Conservation (phyloP, 2,797 vertebrate species). For the Lacerta agilis region DNA sequence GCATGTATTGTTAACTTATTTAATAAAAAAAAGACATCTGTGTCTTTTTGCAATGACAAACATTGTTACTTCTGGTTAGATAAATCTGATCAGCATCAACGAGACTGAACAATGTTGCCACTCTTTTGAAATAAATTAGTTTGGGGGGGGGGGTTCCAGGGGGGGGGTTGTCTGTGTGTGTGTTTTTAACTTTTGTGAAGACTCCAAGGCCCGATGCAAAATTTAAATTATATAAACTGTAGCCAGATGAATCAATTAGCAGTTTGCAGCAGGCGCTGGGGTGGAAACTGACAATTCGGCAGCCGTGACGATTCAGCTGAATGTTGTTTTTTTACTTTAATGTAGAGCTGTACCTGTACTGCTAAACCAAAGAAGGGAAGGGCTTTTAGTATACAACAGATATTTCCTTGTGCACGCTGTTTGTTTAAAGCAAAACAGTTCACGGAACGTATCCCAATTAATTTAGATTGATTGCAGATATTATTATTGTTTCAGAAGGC, state of each 20-base stretch:
- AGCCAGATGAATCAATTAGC: slow-evolving; percentile 62
- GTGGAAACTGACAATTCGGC: rapidly evolving
- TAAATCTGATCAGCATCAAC: slow-evolving; percentile 74
- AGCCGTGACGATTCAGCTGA: neutral
- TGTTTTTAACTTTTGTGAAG: slow-evolving; percentile 47
- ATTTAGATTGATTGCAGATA: neutral
- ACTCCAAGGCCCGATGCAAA: slow-evolving; percentile 64
- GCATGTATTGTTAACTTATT: slow-evolving; percentile 68
- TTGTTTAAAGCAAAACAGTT: neutral
- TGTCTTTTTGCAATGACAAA: slow-evolving; percentile 78
- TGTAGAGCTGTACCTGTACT: neutral
- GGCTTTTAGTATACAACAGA: neutral
- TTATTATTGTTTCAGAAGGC: neutral
- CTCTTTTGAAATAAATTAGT: slow-evolving; percentile 51
- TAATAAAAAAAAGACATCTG: slow-evolving; percentile 69
- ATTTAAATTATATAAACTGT: slow-evolving; percentile 57
- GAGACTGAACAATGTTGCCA: slow-evolving; percentile 69
- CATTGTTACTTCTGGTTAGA: slow-evolving; percentile 81
- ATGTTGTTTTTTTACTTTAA: neutral
- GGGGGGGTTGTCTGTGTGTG: slow-evolving; percentile 28
- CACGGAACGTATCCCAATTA: neutral
- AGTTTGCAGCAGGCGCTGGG: slow-evolving; percentile 2
- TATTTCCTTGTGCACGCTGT: neutral
- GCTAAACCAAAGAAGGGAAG: neutral
- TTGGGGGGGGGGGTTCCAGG: neutral